Base-by-base conservation (phyloP, 2,888 invertebrate genomes). In the Eupithecia dodoneata region DNA sequence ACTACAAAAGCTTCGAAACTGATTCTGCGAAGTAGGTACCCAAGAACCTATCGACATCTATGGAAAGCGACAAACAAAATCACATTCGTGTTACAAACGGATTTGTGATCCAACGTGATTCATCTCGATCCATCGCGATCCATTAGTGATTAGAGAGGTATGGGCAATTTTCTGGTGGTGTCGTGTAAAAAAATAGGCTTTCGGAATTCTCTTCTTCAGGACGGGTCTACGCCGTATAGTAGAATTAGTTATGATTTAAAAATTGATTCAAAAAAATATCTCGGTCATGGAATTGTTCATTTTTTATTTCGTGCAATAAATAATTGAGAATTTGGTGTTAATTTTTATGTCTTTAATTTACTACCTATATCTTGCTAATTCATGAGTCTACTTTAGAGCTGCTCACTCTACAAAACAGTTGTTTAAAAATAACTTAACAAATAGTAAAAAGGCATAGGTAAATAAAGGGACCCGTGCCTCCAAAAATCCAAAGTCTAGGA, bases 91-190 rank as follows among this genome's bases (percentile, higher is more conserved):
- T 66, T 42, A 42, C 66, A 9, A 66, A 59, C 30, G 82, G 81
- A 78, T 77, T 81, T 77, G 55, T 59, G 63, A 63, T 63, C 63
- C 10, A 63, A 30, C 63, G 63, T 18, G 63, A 30, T 92, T n/a
- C 52, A 52, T 30, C 30, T 30, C 1, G 30, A 30, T 30, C 92
- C 90, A 93, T 30, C 30, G 30, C 30, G 30, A 30, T 30, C 30
- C 30, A 30, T 30, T 30, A 30, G 30, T 30, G 30, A 30, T 92
- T 87, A 86, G 85, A 85, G 85, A 85, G 85, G 83, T 66, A 66
- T 66, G 83, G 71, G 87, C 87, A 88, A 93, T 93, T 93, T 91
- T 85, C 89, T 89, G 86, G 87, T 90, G 90, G 91, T 90, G 91
- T 90, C 89, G 85, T 84, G 84, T 82, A 76, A 55, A 63, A 10